A percentile compares a stretch with the other conserved stretches of the same genome.
These are phyloP conservation scores for Neodiprion lecontei DNA, from an alignment of 1,140 invertebrate species.

Conservation along the genomic window DNA sequence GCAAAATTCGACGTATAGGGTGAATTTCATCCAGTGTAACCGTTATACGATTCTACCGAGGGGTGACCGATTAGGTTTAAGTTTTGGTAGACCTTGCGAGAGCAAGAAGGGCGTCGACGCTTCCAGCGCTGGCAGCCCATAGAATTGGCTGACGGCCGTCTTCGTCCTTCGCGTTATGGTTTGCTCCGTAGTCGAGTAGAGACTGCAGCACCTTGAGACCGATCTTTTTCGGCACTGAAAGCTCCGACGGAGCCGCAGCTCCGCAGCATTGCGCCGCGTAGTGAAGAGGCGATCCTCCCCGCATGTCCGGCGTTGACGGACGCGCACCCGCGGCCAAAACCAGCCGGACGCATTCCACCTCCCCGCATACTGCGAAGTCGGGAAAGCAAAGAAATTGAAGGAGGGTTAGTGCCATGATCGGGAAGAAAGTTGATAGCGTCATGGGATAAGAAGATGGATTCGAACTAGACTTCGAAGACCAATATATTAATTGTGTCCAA, in stretches of 20 bases:
- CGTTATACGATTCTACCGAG: too few relatives aligned
- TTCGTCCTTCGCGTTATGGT: slow-evolving; percentile 85
- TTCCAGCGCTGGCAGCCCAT: slow-evolving; percentile 97
- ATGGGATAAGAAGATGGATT: not conserved
- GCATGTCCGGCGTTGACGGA: slow-evolving; percentile 86
- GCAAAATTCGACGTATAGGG: too few relatives aligned
- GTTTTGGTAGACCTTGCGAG: slow-evolving; percentile 72
- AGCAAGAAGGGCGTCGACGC: slow-evolving; percentile 86
- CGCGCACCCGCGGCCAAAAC: slow-evolving; percentile 84
- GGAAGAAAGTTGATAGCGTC: not conserved
- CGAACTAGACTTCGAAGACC: too few relatives aligned
- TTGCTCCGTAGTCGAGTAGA: slow-evolving; percentile 80
- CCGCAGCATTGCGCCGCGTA: slow-evolving; percentile 97
- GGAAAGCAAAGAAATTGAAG: slow-evolving; percentile 28
- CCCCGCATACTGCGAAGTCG: slow-evolving; percentile 78
- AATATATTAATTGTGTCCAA: too few relatives aligned
- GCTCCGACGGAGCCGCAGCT: slow-evolving; percentile 73
- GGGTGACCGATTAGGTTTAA: too few relatives aligned
- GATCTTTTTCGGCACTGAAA: slow-evolving; percentile 61
- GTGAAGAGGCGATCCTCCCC: slow-evolving; percentile 94
- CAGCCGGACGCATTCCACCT: slow-evolving; percentile 84
- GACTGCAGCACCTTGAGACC: slow-evolving; percentile 84
- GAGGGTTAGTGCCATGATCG: not conserved
- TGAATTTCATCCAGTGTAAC: too few relatives aligned
- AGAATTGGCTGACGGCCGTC: slow-evolving; percentile 92